phyloP scores from a whole-genome alignment of 2,113 vertebrate genomes.

The Engystomops pustulosus region DNA sequence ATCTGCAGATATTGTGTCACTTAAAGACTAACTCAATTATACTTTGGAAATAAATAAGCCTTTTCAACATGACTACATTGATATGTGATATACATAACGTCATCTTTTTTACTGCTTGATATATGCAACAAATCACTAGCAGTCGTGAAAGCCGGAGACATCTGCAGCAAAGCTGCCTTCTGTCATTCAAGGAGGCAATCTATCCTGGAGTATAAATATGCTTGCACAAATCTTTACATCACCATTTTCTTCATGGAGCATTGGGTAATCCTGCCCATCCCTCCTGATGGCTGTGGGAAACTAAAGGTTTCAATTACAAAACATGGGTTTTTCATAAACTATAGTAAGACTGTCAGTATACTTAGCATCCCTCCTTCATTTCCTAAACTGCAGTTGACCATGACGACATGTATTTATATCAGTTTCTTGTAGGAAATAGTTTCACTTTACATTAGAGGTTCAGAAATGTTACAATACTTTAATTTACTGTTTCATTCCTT shows the following conservation, averaged over 20 bases:
- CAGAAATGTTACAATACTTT: neutral
- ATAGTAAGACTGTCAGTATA: neutral
- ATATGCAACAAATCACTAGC: constrained; percentile 20
- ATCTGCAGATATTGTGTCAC: constrained; percentile 11
- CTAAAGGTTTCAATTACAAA: neutral
- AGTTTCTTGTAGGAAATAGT: neutral
- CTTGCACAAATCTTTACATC: constrained; percentile 14
- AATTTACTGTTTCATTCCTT: too few species aligned
- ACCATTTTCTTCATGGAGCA: neutral
- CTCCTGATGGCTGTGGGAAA: neutral
- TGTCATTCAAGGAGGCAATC: neutral
- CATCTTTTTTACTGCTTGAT: constrained; percentile 28
- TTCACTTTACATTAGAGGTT: neutral
- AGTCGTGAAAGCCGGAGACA: constrained; percentile 13
- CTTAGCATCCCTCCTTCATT: neutral
- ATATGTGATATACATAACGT: constrained; percentile 34
- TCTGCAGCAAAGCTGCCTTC: neutral
- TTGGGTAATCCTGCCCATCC: neutral
- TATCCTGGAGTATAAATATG: constrained; percentile 1
- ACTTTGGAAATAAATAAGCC: constrained; percentile 25
- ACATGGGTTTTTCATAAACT: neutral
- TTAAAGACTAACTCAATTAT: constrained; percentile 12
- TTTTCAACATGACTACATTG: constrained; percentile 16
- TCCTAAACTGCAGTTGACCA: neutral
- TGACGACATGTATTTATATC: neutral